phyloP scores from a whole-genome alignment of 2,113 vertebrate species.

The Chionomys nivalis region DNA sequence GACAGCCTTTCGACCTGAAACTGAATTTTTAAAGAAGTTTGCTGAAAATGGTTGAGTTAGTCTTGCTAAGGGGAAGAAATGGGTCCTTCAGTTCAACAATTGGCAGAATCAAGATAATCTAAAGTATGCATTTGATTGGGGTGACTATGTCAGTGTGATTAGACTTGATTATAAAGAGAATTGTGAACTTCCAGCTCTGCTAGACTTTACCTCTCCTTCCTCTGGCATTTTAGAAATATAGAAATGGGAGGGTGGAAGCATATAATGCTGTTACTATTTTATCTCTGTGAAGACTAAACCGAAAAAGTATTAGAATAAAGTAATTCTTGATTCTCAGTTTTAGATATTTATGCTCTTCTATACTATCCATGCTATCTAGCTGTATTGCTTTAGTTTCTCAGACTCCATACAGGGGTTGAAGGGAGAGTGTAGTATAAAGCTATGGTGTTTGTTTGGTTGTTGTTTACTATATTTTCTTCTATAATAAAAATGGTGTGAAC shows the following conservation, averaged over 20 bases:
- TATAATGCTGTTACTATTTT: constrained; percentile 32
- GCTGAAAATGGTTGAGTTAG: constrained; percentile 55
- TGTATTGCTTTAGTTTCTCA: constrained; percentile 15
- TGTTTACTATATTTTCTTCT: constrained; percentile 46
- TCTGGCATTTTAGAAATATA: constrained; percentile 57
- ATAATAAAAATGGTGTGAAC: constrained; percentile 31
- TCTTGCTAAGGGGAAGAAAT: constrained; percentile 45
- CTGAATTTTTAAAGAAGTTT: constrained; percentile 24
- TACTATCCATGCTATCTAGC: neutral
- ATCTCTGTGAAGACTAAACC: constrained; percentile 52
- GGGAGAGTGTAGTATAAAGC: constrained; percentile 32
- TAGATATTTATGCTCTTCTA: constrained; percentile 37
- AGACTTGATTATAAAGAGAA: constrained; percentile 52
- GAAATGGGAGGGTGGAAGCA: neutral
- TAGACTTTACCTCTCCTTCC: constrained; percentile 32
- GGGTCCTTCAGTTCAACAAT: constrained; percentile 57
- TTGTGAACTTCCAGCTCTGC: neutral
- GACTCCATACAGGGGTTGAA: constrained; percentile 38
- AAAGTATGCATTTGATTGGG: constrained; percentile 60
- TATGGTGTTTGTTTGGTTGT: neutral
- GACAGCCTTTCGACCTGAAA: neutral
- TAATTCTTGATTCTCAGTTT: constrained; percentile 33
- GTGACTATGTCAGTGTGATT: constrained; percentile 50
- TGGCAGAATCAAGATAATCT: constrained; percentile 63
- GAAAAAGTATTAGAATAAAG: constrained; percentile 54